A percentile compares a stretch with the other conserved stretches of the same genome.
phyloP scores from a whole-genome alignment of 2,113 vertebrate species.

The Toxostoma redivivum region DNA sequence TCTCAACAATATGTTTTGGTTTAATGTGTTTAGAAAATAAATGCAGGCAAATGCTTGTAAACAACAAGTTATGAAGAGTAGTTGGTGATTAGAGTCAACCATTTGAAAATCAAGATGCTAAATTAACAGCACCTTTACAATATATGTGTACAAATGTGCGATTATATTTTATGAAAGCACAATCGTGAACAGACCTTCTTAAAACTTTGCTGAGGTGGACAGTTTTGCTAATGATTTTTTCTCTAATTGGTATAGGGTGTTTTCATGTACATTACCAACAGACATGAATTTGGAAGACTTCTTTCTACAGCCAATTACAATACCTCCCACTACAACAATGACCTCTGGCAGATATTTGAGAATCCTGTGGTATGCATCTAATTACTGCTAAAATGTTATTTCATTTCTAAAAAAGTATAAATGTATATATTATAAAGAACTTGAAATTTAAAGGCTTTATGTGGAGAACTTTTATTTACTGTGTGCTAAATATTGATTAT shows the following conservation, averaged over 20 bases:
- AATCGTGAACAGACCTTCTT: background rate
- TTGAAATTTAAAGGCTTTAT: background rate
- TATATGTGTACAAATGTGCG: background rate
- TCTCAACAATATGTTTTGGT: background rate
- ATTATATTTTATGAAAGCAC: background rate
- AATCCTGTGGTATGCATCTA: slow-evolving; percentile 91
- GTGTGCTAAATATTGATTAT: background rate
- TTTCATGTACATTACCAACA: slow-evolving; percentile 98
- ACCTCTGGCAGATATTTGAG: slow-evolving; percentile 98
- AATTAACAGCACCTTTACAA: background rate
- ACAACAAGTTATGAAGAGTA: background rate
- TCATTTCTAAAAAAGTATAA: background rate
- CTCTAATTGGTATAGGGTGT: slow-evolving; percentile 83
- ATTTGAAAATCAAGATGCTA: background rate
- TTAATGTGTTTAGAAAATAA: background rate
- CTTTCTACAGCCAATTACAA: slow-evolving; percentile 96
- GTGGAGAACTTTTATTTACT: background rate
- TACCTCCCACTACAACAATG: slow-evolving; percentile 90
- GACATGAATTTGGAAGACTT: slow-evolving; percentile 93
- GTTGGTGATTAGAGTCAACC: background rate
- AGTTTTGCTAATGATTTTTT: slow-evolving; percentile 53
- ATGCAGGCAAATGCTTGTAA: background rate
- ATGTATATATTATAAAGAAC: background rate
- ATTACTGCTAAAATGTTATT: background rate
- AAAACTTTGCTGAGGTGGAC: background rate